Conservation (phyloP, 2,113 vertebrate species). For the Rousettus leschenaultii region DNA sequence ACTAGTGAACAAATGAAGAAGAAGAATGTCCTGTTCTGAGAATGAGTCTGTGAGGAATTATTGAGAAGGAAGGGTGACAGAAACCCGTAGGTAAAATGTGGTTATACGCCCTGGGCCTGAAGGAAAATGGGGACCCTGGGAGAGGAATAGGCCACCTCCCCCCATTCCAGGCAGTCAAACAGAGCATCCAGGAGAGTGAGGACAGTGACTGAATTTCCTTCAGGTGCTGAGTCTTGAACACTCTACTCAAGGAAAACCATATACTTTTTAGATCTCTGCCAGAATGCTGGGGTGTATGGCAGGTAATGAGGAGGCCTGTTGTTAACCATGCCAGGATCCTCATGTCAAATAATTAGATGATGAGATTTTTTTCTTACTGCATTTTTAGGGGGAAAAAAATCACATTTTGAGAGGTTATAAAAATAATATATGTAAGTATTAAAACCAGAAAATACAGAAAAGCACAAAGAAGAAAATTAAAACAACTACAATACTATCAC, state of each 20-base stretch:
- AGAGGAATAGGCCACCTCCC: rapidly evolving
- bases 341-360: background rate
- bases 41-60: background rate
- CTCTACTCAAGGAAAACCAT: background rate
- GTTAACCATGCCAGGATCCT: background rate
- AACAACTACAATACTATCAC: background rate
- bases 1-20: background rate
- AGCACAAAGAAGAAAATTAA: constrained; percentile 22
- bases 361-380: background rate
- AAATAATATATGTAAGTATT: background rate
- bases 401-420: background rate
- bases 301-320: background rate
- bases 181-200: too few species aligned
- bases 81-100: background rate
- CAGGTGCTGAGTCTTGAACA: background rate
- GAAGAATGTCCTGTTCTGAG: background rate
- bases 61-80: background rate
- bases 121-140: background rate
- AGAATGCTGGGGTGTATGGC: background rate
- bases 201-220: background rate
- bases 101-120: background rate
- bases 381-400: background rate
- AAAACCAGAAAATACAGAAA: constrained; percentile 32
- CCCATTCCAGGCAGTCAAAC: rapidly evolving
- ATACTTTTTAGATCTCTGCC: background rate